Evolutionary conservation across 1,140 invertebrate genomes (phyloP).

Genomic region (Choristoneura fumiferana): DNA sequence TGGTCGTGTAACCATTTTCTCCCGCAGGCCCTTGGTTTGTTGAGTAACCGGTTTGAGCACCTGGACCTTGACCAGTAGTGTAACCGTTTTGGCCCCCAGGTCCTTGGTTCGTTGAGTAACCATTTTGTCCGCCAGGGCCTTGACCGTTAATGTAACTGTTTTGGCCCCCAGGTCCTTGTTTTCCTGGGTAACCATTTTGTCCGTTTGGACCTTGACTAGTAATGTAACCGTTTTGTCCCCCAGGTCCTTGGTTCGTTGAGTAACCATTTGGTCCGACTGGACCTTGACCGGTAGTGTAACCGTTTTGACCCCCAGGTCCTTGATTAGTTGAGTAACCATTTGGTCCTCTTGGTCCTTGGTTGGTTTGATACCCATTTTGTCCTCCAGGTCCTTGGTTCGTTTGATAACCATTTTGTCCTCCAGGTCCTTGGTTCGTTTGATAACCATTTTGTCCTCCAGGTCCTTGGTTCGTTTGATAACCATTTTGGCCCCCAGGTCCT

Average conservation of each 20-base stretch:
- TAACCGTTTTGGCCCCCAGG: too few relatives aligned
- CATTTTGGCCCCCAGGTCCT: conserved; percentile 26
- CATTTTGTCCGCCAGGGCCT: too few relatives aligned
- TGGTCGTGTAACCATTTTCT: too few relatives aligned
- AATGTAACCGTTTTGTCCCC: conserved; percentile 20
- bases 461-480: background rate
- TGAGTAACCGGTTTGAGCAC: too few relatives aligned
- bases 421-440: too few relatives aligned
- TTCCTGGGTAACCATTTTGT: background rate
- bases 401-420: too few relatives aligned
- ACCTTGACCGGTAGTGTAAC: background rate
- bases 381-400: background rate
- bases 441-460: too few relatives aligned
- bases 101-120: too few relatives aligned
- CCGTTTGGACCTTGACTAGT: background rate
- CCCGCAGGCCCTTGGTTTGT: too few relatives aligned
- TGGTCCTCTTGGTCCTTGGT: too few relatives aligned
- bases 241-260: background rate
- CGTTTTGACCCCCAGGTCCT: conserved; percentile 21
- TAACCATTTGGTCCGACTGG: conserved; percentile 17
- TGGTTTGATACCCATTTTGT: conserved; percentile 11
- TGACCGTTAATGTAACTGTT: background rate
- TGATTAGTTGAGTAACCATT: conserved; percentile 2
- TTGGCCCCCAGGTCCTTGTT: background rate
- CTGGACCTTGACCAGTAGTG: too few relatives aligned